Evolutionary conservation across 2,113 vertebrate species (phyloP).

Genomic region (Phycodurus eques): DNA sequence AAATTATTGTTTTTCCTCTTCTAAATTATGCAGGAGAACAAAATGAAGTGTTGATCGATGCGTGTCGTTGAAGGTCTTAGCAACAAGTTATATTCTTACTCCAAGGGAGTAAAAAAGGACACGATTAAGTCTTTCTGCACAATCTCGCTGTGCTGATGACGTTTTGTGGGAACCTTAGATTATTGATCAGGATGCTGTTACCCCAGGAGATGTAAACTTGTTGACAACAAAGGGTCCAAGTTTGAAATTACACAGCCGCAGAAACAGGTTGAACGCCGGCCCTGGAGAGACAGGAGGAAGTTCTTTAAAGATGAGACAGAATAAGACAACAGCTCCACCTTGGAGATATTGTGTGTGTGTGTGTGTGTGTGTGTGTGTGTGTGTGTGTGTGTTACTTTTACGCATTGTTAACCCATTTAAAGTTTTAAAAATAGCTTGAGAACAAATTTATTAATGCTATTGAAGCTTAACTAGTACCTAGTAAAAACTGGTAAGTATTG

Average conservation of each 20-base stretch:
- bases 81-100: background rate
- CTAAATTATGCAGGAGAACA: background rate
- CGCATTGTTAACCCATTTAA: no score
- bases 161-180: constrained; percentile 41
- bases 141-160: constrained; percentile 40
- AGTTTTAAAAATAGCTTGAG: no score
- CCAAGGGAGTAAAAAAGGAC: background rate
- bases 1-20: background rate
- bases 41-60: background rate
- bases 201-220: constrained; percentile 83
- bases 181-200: constrained; percentile 63
- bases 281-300: constrained; percentile 67
- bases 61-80: background rate
- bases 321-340: constrained; percentile 28
- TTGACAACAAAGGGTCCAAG: constrained; percentile 81
- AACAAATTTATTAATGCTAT: no score
- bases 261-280: constrained; percentile 83
- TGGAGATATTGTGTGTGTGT: background rate
- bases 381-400: no score
- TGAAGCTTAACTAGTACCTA: no score
- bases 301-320: constrained; percentile 35
- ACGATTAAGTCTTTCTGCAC: constrained; percentile 32
- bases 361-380: no score
- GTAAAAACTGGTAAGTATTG: no score
- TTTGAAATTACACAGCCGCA: constrained; percentile 79